These are phyloP conservation scores for Eulemur rufifrons DNA, from an alignment of 2,113 vertebrate species.

Conservation along the genomic window DNA sequence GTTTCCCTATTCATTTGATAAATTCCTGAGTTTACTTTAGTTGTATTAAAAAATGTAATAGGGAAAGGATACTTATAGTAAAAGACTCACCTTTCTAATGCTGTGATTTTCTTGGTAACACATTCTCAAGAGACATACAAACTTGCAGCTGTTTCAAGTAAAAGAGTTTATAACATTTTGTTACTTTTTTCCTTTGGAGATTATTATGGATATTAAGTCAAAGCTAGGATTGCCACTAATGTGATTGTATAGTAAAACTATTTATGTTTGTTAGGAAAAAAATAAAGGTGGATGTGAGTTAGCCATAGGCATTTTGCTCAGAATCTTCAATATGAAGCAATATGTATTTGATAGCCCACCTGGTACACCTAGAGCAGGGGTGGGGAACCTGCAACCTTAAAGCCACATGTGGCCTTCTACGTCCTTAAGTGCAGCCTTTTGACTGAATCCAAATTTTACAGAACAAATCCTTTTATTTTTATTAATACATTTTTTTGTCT, in stretches of 20 bases:
- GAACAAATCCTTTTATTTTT: too few species aligned
- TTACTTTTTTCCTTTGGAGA: background rate
- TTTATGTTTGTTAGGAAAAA: background rate
- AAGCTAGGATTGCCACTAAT: slow-evolving; percentile 5
- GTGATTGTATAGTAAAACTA: background rate
- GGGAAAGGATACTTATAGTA: background rate
- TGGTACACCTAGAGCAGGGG: background rate
- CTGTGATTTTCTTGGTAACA: slow-evolving; percentile 34
- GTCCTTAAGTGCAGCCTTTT: too few species aligned
- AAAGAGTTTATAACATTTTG: background rate
- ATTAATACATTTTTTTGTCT: too few species aligned
- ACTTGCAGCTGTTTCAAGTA: background rate
- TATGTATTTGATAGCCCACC: background rate
- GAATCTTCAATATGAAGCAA: background rate
- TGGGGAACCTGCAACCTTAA: too few species aligned
- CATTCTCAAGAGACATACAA: background rate
- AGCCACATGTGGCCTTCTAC: too few species aligned
- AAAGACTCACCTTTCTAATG: background rate
- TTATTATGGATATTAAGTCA: background rate
- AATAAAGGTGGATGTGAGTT: background rate
- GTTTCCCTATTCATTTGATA: slow-evolving; percentile 18
- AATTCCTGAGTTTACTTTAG: slow-evolving; percentile 1
- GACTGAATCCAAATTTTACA: too few species aligned
- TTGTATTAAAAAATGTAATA: background rate
- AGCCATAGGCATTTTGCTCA: slow-evolving; percentile 28